A percentile compares a stretch with the other conserved stretches of the same genome.
Evolutionary conservation across 2,888 invertebrate genomes (phyloP).

Genomic region (Folsomia manolachei): DNA sequence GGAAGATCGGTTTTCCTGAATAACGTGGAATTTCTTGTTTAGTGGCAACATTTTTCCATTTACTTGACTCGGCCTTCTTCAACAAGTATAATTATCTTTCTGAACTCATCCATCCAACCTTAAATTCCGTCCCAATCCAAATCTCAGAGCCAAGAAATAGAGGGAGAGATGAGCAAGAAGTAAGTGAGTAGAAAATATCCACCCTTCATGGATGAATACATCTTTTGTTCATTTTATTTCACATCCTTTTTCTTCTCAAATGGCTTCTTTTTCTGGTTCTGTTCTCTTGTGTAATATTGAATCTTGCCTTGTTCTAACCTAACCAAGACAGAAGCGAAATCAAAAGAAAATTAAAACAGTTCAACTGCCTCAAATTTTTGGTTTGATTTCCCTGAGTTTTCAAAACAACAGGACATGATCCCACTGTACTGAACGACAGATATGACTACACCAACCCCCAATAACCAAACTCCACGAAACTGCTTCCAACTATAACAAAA

Average conservation of each 20-base stretch:
- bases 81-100: slow-evolving; percentile 49
- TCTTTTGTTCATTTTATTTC: slow-evolving; percentile 47
- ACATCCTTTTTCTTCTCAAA: slow-evolving; percentile 24
- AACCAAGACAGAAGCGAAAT: slow-evolving; percentile 18
- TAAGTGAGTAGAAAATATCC: slow-evolving; percentile 47
- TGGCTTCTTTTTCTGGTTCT: not conserved
- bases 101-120: slow-evolving; percentile 41
- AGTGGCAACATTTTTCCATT: slow-evolving; percentile 41
- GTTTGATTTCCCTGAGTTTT: not conserved
- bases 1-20: slow-evolving; percentile 19
- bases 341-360: slow-evolving; percentile 21
- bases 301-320: not conserved
- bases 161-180: slow-evolving; percentile 12
- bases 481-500: no score
- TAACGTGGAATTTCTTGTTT: slow-evolving; percentile 42
- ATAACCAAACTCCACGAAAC: not conserved
- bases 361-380: not conserved
- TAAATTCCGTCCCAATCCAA: slow-evolving; percentile 36
- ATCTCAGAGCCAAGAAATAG: no score
- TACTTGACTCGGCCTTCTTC: slow-evolving; percentile 38
- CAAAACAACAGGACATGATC: not conserved
- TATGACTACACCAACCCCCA: not conserved
- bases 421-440: no score
- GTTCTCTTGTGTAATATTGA: slow-evolving; percentile 3
- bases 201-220: slow-evolving; percentile 47